Conservation (phyloP, 2,113 vertebrate genomes). For the Rhagologus leucostigma region DNA sequence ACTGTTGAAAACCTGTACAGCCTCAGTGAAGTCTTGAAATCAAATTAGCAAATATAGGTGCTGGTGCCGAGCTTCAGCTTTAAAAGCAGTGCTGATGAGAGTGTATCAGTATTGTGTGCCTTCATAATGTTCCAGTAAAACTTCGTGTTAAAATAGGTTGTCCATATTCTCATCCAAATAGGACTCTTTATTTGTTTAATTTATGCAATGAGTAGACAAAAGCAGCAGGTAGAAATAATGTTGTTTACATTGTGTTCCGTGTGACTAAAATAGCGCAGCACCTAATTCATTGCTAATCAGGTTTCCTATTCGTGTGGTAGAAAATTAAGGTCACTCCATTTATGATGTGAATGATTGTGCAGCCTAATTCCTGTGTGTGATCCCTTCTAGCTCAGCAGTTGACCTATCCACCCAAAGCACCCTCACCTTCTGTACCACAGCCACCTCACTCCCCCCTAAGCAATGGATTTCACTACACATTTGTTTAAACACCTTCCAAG, state of each 20-base stretch:
- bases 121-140: not conserved
- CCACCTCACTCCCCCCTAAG: constrained; percentile 84
- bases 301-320: not conserved
- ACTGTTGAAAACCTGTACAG: not conserved
- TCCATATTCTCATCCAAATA: not conserved
- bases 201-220: not conserved
- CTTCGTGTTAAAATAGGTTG: not conserved
- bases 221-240: not conserved
- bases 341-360: constrained; percentile 3
- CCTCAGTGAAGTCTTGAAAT: not conserved
- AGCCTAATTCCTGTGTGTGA: constrained; percentile 75
- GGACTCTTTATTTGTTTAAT: not conserved
- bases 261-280: not conserved
- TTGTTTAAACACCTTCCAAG: constrained; percentile 91
- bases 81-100: not conserved
- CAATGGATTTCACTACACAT: constrained; percentile 99
- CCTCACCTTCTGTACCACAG: constrained; percentile 80
- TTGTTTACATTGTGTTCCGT: not conserved
- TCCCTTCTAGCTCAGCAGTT: constrained; percentile 84
- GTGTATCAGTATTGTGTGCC: not conserved
- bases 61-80: not conserved
- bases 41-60: not conserved
- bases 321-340: not conserved
- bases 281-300: not conserved
- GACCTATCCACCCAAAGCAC: constrained; percentile 80